Evolutionary conservation across 1,140 invertebrate species (phyloP), one percentile per base, ranked within the genome.

Genomic region (Thalassaphorura encarpata): DNA sequence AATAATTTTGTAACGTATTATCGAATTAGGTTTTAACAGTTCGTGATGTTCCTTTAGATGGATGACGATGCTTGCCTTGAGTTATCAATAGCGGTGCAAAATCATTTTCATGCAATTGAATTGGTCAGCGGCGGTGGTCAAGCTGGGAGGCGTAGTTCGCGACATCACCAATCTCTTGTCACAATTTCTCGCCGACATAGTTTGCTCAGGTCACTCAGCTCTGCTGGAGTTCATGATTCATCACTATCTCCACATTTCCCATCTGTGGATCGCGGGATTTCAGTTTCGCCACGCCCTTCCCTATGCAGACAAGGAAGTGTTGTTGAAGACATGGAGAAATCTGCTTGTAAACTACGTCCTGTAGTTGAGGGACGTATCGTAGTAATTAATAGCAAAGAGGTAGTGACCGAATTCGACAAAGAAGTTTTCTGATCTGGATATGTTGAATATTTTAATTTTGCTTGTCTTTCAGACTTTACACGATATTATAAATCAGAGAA

Each of bases 31-130:
- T 51, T 36, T 42, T 15, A 39, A 49, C 31, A 39, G 13, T 21
- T 41, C 24, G 45, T 21, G 15, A 43, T 28, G 29, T 60, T 36
- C 52, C 24, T 27, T 1, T 65, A 89, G 85, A 75, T 88, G 43
- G 79, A 81, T 66, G 83, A 86, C 52, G 89, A 91, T 67, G 80
- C 84, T 68, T 87, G 86, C 66, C 84, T 86, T 0, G 83, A 87
- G 67, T 70, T 93, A 42, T 83, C 83, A 15, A 80, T 86, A 58
- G 81, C 85, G 1, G 77, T 92, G 39, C 84, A 88, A 71, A 91
- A 92, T 73, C 87, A 93, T 72, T 92, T 93, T 72, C 78, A 85
- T 54, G 82, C 88, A 3, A 89, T 91, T 55, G 81, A 86, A 70
- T 81, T 88, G 57, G 73, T 84, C 15, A 77, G 78, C 41, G 83